Percentiles rank a stretch among this genome's conserved stretches.
Conservation (phyloP, 2,797 vertebrate genomes). For the Toxotes lorentzi region DNA sequence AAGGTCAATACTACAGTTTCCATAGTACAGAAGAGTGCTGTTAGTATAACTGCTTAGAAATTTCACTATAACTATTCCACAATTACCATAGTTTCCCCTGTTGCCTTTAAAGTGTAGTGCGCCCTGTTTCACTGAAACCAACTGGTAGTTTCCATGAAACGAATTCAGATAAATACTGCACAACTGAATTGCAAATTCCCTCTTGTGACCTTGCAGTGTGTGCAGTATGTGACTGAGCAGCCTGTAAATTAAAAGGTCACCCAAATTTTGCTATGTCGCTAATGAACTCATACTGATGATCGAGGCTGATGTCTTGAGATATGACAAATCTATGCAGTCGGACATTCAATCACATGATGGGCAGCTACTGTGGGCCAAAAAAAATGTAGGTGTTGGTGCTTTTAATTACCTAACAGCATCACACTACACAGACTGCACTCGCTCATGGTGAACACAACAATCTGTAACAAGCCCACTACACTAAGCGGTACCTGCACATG, state of each 20-base stretch:
- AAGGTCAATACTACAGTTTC: background rate
- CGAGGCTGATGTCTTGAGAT: background rate
- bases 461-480: background rate
- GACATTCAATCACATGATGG: background rate
- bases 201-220: background rate
- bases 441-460: conserved; percentile 21
- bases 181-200: no score
- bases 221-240: background rate
- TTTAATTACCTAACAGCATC: conserved; percentile 11
- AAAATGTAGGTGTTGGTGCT: background rate
- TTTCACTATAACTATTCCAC: background rate
- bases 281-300: background rate
- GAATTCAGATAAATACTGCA: no score
- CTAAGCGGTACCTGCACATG: background rate
- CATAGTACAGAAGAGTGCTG: background rate
- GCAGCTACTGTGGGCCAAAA: background rate
- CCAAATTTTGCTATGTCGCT: background rate
- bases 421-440: conserved; percentile 2
- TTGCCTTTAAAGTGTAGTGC: background rate
- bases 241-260: background rate
- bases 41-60: background rate
- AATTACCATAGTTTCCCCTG: background rate
- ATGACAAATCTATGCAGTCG: background rate
- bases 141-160: no score
- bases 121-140: no score